Conservation (phyloP, 2,113 vertebrate genomes). For the Zosterops lateralis region DNA sequence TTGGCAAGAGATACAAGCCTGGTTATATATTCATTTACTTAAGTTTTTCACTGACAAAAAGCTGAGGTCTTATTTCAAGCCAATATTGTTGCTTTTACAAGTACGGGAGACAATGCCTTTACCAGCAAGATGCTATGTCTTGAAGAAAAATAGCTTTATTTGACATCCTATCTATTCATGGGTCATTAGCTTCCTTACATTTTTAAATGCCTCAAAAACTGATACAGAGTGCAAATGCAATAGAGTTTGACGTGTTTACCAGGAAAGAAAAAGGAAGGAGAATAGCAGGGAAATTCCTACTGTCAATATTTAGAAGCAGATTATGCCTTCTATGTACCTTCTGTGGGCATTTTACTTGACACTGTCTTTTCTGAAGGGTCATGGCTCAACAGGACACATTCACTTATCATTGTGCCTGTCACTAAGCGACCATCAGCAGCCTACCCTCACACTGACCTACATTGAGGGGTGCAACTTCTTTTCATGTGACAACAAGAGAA, state of each 20-base stretch:
- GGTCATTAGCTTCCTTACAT: conserved; percentile 11
- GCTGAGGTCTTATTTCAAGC: background rate
- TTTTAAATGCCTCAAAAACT: conserved; percentile 38
- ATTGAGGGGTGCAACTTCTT: conserved; percentile 59
- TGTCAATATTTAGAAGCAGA: conserved; percentile 43
- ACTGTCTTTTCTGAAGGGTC: conserved; percentile 64
- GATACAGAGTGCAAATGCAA: background rate
- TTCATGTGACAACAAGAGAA: conserved; percentile 68
- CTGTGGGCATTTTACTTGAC: conserved; percentile 54
- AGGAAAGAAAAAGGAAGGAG: conserved; percentile 30
- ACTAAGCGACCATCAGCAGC: conserved; percentile 55
- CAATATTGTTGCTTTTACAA: background rate
- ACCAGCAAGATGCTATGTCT: background rate
- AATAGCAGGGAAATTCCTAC: conserved; percentile 44
- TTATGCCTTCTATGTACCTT: conserved; percentile 17
- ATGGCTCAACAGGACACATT: conserved; percentile 58
- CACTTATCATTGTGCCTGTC: conserved; percentile 73
- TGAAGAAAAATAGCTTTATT: conserved; percentile 40
- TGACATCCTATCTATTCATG: background rate
- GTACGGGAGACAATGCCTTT: background rate
- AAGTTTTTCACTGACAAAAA: background rate
- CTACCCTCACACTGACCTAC: conserved; percentile 74
- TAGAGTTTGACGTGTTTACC: conserved; percentile 48
- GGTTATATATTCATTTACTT: background rate
- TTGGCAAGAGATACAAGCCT: background rate